Evolutionary conservation across 2,113 vertebrate genomes (phyloP), one percentile per base, ranked within the genome.

Genomic region (Eupsittula cactorum): DNA sequence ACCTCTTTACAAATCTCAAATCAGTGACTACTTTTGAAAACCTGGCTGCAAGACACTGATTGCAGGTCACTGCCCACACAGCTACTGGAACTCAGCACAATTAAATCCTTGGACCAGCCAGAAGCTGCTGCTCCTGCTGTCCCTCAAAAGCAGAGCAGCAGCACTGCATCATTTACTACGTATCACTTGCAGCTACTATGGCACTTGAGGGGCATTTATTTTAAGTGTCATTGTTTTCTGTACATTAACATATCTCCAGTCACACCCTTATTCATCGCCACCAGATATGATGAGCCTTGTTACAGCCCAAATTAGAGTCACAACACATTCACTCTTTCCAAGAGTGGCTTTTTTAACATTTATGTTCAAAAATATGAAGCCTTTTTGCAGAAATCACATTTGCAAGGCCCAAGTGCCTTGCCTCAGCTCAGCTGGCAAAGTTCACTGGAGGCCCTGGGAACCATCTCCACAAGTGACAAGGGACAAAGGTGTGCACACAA

Each of bases 191-290:
- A 75, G 73, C 53, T 33, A 23, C 33, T 96, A 57, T 5, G 47
- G 89, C 80, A 80, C 50, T 86, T 93, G 20, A 50, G 86, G 63
- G 90, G 78, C 92, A 79, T 88, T 93, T 74, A 86, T 86, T 91
- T 87, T 65, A 88, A 92, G 90, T 9, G 2, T 92, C 79, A 84
- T 75, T 85, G 68, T 93, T 91, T 91, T 81, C 52, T 70, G 69
- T 69, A 73, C 80, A 88, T 93, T 90, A 88, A 63, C 92, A 71
- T 92, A 87, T 50, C 82, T 90, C 79, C 73, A 92, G 93, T 80
- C 92, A 89, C 94, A 87, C 37, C 39, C 75, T 76, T 75, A 79
- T 82, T 76, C 88, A 52, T 88, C 93, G 68, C 33, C 80, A 69
- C 91, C 78, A 91, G 69, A 55, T 70, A 86, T 4, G 60, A 96